Conservation (phyloP, 2,113 vertebrate genomes). For the Raja brachyura region DNA sequence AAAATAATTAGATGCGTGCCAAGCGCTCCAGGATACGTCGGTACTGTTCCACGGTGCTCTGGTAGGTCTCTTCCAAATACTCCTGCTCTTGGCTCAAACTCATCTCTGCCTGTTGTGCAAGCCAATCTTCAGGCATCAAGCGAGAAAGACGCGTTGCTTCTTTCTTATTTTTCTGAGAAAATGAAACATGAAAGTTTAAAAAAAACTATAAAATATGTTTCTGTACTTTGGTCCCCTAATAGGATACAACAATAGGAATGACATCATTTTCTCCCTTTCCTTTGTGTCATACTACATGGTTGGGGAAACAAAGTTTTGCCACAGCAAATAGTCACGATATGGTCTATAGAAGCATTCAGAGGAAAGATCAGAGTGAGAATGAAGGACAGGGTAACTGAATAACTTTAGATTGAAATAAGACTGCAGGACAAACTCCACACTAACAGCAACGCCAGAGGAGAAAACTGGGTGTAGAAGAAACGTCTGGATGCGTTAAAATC, state of each 20-base stretch:
- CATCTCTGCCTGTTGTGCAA: constrained; percentile 28
- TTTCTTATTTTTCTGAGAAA: constrained; percentile 29
- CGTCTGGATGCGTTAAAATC: too few species aligned
- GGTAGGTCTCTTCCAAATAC: constrained; percentile 28
- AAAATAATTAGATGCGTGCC: constrained; percentile 5
- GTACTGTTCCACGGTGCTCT: constrained; percentile 28
- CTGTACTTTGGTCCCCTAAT: too few species aligned
- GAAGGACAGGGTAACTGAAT: too few species aligned
- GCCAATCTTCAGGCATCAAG: constrained; percentile 32
- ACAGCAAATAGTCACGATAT: not conserved
- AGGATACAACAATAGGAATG: not conserved
- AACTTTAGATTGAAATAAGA: too few species aligned
- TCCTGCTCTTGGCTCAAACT: constrained; percentile 26
- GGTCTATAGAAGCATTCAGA: not conserved
- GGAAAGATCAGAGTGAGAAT: too few species aligned
- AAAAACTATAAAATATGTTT: too few species aligned
- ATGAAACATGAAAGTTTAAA: not conserved
- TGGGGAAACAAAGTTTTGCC: not conserved
- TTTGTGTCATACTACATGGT: not conserved
- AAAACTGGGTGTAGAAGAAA: too few species aligned
- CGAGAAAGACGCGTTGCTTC: constrained; percentile 26
- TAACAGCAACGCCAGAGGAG: too few species aligned
- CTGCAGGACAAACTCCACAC: too few species aligned
- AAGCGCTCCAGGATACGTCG: constrained; percentile 12
- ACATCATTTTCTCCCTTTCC: not conserved